Evolutionary conservation across 2,888 invertebrate species (phyloP).

Genomic region (Actias luna): DNA sequence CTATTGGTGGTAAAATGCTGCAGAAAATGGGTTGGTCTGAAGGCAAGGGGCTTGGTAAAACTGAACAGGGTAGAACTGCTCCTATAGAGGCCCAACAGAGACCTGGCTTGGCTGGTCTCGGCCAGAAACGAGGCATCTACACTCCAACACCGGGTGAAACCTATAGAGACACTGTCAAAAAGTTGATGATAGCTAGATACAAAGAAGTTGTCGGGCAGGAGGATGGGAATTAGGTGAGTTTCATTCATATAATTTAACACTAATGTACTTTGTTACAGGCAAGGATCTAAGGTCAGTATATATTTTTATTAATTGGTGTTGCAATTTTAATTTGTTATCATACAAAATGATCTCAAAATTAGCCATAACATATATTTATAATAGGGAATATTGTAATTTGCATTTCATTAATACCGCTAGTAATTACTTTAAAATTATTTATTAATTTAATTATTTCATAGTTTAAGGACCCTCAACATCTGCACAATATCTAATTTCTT

Average conservation of each 20-base stretch:
- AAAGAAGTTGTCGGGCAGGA: conserved; percentile 88
- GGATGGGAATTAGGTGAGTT: conserved; percentile 72
- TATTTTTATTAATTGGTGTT: conserved; percentile 4
- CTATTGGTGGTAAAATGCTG: conserved; percentile 96
- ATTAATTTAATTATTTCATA: no score
- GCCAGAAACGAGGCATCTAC: conserved; percentile 89
- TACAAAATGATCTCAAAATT: neutral
- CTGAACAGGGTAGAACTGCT: conserved; percentile 95
- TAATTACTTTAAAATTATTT: no score
- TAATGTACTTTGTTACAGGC: conserved; percentile 43
- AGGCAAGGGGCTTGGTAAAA: conserved; percentile 96
- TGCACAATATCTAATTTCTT: no score
- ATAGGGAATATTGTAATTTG: conserved; percentile 13
- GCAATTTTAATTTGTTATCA: conserved; percentile 3
- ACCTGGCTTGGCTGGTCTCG: conserved; percentile 91
- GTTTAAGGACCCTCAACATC: no score
- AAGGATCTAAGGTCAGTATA: conserved; percentile 55
- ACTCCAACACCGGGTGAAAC: conserved; percentile 91
- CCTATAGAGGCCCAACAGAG: conserved; percentile 92
- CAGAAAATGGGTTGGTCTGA: conserved; percentile 99
- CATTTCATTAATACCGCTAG: conserved; percentile 16
- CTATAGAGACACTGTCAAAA: conserved; percentile 94
- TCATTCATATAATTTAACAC: conserved; percentile 33
- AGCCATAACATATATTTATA: neutral
- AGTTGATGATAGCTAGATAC: conserved; percentile 93